Conservation (phyloP, 1,140 invertebrate genomes). For the Harlomillsia oculata region DNA sequence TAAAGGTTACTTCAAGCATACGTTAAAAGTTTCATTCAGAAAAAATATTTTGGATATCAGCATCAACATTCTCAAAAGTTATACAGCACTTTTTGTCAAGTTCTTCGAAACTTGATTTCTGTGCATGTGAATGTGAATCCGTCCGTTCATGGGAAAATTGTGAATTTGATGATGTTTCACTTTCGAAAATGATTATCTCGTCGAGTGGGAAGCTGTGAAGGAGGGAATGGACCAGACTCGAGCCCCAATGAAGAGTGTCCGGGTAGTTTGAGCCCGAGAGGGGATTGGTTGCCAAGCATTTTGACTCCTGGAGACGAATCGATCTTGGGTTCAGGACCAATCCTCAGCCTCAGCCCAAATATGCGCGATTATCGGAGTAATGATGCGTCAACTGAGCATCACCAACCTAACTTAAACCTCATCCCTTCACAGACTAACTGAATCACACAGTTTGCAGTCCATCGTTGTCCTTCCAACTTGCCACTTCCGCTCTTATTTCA, state of each 20-base stretch:
- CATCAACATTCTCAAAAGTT: background rate
- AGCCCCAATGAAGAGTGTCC: conserved; percentile 14
- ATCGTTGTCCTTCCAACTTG: background rate
- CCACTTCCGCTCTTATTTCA: background rate
- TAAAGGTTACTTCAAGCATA: too few species aligned
- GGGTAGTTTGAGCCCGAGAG: background rate
- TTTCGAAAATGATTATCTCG: conserved; percentile 15
- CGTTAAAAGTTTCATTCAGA: background rate
- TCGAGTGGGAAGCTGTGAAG: conserved; percentile 6
- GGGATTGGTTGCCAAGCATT: conserved; percentile 31
- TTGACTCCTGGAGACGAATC: conserved; percentile 29
- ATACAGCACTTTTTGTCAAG: background rate
- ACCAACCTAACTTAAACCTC: background rate
- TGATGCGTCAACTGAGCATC: conserved; percentile 31
- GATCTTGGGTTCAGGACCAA: conserved; percentile 27
- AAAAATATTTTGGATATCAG: background rate
- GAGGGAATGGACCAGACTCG: conserved; percentile 23
- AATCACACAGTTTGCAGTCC: background rate
- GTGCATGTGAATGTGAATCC: background rate
- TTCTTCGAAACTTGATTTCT: background rate
- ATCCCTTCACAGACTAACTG: background rate
- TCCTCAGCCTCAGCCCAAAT: conserved; percentile 21
- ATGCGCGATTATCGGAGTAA: conserved; percentile 34
- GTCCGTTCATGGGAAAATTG: background rate
- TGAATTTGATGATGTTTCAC: background rate